Evolutionary conservation across 2,888 invertebrate species (phyloP), one percentile per base, ranked within the genome.

Genomic region (Nemoura dubitans): DNA sequence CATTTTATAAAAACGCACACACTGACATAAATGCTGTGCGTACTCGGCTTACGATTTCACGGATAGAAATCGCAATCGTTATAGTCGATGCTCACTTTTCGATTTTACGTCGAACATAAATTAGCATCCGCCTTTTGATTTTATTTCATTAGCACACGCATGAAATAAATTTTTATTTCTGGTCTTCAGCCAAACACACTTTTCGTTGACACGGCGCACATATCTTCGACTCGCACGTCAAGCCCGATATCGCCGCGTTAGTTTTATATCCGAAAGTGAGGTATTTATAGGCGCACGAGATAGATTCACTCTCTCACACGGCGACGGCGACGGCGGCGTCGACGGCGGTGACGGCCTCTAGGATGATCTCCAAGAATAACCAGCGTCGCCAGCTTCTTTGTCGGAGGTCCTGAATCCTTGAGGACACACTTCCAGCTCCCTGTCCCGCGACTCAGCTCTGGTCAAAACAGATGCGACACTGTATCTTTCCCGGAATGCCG

Each of bases 151-250:
- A 10, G 21, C 36, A 59, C 59, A 59, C 59, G 59, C 59, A 59
- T 59, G 14, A 59, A 16, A 59, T 59, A 59, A 59, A 84, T 84
- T 84, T 84, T 84, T 84, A 84, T 84, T 84, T 84, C 59, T 84
- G 84, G 84, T 84, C 59, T 59, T 28, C 29, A 3, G 84, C 84
- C 84, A 84, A 84, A 27, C 76, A 84, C 59, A 76, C 30, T 30
- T 7, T 42, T 84, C 27, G 76, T 59, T 81, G 84, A 84, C 84
- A 84, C n/a, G 16, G 27, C 59, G 21, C 59, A 59, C 59, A 59
- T 59, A 59, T 59, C 59, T 59, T 59, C 59, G 59, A 59, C 84
- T 25, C 76, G 27, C 26, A 7, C 26, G 83, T 43, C 83, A 83
- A 59, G 16, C 59, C 59, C 59, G 59, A 59, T 59, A 59, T 59